These are phyloP conservation scores for Datnioides undecimradiatus DNA, from an alignment of 2,113 vertebrate species.

Conservation along the genomic window DNA sequence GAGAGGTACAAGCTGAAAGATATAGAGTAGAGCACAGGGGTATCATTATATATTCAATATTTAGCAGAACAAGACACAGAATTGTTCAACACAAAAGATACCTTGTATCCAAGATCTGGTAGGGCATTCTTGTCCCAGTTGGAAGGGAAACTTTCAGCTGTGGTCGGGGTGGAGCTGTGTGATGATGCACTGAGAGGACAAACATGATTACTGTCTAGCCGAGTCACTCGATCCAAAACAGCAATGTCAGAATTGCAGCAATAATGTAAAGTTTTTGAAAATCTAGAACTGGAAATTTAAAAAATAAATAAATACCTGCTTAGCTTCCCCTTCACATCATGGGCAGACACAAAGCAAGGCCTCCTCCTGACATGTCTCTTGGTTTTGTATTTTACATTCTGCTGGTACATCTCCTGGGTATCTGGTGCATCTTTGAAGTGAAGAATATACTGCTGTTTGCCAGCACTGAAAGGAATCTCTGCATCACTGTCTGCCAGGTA, in stretches of 20 bases:
- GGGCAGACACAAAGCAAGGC: conserved; percentile 88
- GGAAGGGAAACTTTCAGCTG: conserved; percentile 78
- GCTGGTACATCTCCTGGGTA: conserved; percentile 86
- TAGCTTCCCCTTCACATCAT: conserved; percentile 84
- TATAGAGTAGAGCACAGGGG: neutral
- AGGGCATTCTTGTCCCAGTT: conserved; percentile 89
- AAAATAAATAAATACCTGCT: conserved; percentile 74
- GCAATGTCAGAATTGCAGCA: neutral
- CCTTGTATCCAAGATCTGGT: conserved; percentile 87
- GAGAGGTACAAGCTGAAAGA: conserved; percentile 82
- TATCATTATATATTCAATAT: neutral
- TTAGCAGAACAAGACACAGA: neutral
- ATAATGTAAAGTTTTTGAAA: neutral
- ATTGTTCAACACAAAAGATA: conserved; percentile 54
- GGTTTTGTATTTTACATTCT: conserved; percentile 83
- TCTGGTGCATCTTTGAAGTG: conserved; percentile 60
- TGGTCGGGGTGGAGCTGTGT: conserved; percentile 52
- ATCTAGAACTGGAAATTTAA: neutral
- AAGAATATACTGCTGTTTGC: conserved; percentile 69
- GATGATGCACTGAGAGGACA: conserved; percentile 38
- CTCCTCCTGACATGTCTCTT: conserved; percentile 86
- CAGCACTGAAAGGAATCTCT: conserved; percentile 61
- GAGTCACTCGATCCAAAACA: neutral
- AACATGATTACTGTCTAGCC: neutral
- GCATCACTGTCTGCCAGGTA: conserved; percentile 68